A percentile compares a stretch with the other conserved stretches of the same genome.
phyloP scores from a whole-genome alignment of 2,797 vertebrate species.

The Aldrovandia affinis region DNA sequence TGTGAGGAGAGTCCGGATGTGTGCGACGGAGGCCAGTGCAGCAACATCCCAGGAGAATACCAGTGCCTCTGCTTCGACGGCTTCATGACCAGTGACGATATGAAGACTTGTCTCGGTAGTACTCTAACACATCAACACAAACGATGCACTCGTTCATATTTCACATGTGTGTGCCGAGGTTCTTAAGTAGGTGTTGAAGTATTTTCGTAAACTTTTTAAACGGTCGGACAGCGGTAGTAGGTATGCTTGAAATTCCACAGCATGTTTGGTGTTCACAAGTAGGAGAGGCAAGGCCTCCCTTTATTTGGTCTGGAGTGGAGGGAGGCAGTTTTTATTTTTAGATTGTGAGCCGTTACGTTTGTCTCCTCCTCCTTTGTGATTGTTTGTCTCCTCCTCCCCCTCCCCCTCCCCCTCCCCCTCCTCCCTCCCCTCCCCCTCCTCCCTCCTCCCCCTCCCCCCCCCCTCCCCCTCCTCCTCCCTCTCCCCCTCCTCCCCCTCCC shows the following conservation, averaged over 20 bases:
- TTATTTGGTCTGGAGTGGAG: conserved; percentile 53
- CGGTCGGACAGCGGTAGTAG: conserved; percentile 44
- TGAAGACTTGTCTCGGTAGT: conserved; percentile 94
- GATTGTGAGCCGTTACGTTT: conserved; percentile 21
- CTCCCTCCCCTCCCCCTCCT: conserved; percentile 48
- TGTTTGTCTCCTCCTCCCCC: no score
- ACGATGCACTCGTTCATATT: not conserved
- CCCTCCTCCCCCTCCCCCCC: no score
- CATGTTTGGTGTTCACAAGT: conserved; percentile 54
- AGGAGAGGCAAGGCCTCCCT: conserved; percentile 29
- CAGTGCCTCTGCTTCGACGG: conserved; percentile 96
- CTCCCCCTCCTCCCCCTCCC: no score
- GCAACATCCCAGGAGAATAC: conserved; percentile 92
- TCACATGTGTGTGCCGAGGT: not conserved
- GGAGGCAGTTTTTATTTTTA: conserved; percentile 46
- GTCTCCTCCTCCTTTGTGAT: no score
- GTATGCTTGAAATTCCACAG: conserved; percentile 65
- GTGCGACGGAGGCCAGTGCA: conserved; percentile 88
- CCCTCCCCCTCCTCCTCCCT: no score
- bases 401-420: not conserved
- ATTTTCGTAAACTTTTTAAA: not conserved
- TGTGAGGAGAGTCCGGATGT: conserved; percentile 86
- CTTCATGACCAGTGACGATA: conserved; percentile 96
- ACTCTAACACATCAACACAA: not conserved
- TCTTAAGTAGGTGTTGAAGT: not conserved